A percentile compares a stretch with the other conserved stretches of the same genome.
These are phyloP conservation scores for Melanargia galathea DNA, from an alignment of 2,888 invertebrate genomes.

Conservation along the genomic window DNA sequence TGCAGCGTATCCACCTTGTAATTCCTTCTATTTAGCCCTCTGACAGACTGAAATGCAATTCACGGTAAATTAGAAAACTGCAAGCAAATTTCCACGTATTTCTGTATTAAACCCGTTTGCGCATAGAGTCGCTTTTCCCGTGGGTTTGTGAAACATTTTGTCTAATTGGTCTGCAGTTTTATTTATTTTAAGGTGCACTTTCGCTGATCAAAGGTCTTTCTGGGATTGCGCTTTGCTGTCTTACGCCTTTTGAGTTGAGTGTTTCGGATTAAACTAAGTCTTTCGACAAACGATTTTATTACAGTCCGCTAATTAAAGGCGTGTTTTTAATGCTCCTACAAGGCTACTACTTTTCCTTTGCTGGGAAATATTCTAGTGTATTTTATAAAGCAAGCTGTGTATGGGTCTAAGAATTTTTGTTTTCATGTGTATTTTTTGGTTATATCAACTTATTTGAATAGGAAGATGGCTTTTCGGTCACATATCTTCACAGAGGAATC, in stretches of 20 bases:
- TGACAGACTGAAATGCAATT: slow-evolving; percentile 39
- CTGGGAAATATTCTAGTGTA: not conserved
- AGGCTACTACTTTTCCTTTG: slow-evolving; percentile 7
- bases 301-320: slow-evolving; percentile 29
- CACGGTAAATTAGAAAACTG: slow-evolving; percentile 40
- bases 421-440: not conserved
- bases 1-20: slow-evolving; percentile 56
- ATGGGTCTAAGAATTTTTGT: not conserved
- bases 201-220: slow-evolving; percentile 37
- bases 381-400: not conserved
- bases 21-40: slow-evolving; percentile 58
- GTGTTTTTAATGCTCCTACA: slow-evolving; percentile 25
- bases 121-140: slow-evolving; percentile 36
- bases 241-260: slow-evolving; percentile 28
- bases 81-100: slow-evolving; percentile 36
- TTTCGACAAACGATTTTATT: slow-evolving; percentile 27
- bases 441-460: not conserved
- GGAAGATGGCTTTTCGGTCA: too few relatives aligned
- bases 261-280: slow-evolving; percentile 31
- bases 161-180: slow-evolving; percentile 38
- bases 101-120: slow-evolving; percentile 30
- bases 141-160: slow-evolving; percentile 36
- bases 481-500: too few relatives aligned
- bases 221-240: slow-evolving; percentile 29
- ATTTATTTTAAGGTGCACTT: slow-evolving; percentile 36